phyloP scores from a whole-genome alignment of 2,797 vertebrate species.

The Tiaroga cobitis region DNA sequence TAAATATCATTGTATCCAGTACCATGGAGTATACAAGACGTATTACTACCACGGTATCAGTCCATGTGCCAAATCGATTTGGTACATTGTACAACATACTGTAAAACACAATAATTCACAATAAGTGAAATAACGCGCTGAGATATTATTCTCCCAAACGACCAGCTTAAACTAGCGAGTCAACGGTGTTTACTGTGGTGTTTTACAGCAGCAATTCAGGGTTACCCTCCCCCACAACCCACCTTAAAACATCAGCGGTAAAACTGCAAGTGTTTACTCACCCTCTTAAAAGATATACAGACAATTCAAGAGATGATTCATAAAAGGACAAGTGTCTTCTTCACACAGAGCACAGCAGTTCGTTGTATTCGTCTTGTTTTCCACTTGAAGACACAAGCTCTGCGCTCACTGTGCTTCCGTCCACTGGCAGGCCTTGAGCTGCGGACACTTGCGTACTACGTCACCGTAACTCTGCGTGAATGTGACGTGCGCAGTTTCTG shows the following conservation, averaged over 20 bases:
- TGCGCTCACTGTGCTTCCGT: conserved; percentile 63
- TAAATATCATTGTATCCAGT: not conserved
- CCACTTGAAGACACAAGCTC: conserved; percentile 49
- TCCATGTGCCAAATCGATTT: too few species aligned
- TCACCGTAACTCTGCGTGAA: conserved; percentile 69
- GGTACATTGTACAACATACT: not conserved
- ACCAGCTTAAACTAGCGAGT: conserved; percentile 5
- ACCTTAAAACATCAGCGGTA: conserved; percentile 63
- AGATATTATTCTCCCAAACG: not conserved
- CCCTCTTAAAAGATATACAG: conserved; percentile 61
- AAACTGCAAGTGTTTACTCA: conserved; percentile 67
- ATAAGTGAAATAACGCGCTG: not conserved
- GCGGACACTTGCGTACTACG: conserved; percentile 68
- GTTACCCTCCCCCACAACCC: conserved; percentile 57
- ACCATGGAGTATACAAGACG: not conserved
- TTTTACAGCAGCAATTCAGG: not conserved
- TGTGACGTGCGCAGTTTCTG: conserved; percentile 72
- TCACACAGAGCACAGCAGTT: conserved; percentile 60
- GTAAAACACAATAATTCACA: not conserved
- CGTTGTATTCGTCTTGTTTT: conserved; percentile 35
- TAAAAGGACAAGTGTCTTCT: conserved; percentile 54
- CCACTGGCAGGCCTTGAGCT: conserved; percentile 69
- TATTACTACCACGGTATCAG: not conserved
- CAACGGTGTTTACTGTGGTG: conserved; percentile 4
- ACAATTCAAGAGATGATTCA: conserved; percentile 60